Evolutionary conservation across 2,888 invertebrate species (phyloP).

Genomic region (Sminthurides aquaticus): DNA sequence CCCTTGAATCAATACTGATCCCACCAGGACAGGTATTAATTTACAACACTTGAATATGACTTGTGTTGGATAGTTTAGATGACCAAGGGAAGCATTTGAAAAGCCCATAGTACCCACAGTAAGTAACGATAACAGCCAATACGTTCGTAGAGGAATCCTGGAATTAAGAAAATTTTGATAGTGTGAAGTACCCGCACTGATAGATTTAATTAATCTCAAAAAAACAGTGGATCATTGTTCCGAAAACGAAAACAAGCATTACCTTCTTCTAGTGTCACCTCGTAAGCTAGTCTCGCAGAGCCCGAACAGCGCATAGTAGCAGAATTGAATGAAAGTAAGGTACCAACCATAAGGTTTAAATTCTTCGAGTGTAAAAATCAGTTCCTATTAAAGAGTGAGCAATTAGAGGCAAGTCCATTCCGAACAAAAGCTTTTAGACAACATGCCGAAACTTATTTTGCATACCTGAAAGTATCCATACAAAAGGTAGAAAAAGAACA

Average conservation of each 20-base stretch:
- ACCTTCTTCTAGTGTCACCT: constrained; percentile 53
- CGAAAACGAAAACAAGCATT: too few relatives aligned
- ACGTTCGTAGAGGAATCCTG: constrained; percentile 76
- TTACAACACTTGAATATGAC: constrained; percentile 98
- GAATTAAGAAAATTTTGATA: constrained; percentile 47
- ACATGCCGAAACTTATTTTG: too few relatives aligned
- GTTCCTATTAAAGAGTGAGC: constrained; percentile 59
- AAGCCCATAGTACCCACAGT: constrained; percentile 94
- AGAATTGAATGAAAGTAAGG: constrained; percentile 84
- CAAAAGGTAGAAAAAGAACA: constrained; percentile 77
- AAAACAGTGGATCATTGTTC: too few relatives aligned
- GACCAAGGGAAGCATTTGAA: constrained; percentile 87
- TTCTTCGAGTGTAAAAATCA: constrained; percentile 83
- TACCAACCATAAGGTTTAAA: constrained; percentile 84
- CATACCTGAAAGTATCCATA: constrained; percentile 84
- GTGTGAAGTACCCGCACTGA: too few relatives aligned
- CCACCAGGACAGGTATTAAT: constrained; percentile 87
- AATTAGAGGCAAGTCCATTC: too few relatives aligned
- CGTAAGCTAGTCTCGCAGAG: constrained; percentile 62
- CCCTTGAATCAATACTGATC: constrained; percentile 84
- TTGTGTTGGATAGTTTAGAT: constrained; percentile 86
- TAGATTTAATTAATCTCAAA: too few relatives aligned
- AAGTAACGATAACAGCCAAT: constrained; percentile 71
- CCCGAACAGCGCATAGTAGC: constrained; percentile 74
- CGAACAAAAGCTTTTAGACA: too few relatives aligned